phyloP scores from a whole-genome alignment of 2,797 vertebrate species.

The Squalus acanthias region DNA sequence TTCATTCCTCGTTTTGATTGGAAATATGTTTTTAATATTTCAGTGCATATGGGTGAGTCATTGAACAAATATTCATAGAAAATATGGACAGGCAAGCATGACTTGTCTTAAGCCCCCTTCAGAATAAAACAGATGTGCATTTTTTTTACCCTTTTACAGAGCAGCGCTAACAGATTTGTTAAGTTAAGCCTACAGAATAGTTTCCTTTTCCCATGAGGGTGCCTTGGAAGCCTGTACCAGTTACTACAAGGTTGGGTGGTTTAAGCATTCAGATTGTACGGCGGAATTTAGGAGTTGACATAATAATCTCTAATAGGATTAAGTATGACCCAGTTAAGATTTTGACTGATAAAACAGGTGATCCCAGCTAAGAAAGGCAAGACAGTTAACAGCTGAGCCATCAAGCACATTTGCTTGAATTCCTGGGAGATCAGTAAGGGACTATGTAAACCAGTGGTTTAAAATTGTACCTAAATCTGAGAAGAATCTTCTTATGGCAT shows the following conservation, averaged over 20 bases:
- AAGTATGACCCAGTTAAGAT: slow-evolving; percentile 32
- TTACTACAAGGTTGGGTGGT: slow-evolving; percentile 16
- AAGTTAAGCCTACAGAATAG: slow-evolving; percentile 26
- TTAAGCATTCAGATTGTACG: slow-evolving; percentile 22
- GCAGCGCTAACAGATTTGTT: slow-evolving; percentile 15
- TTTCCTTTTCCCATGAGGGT: background rate
- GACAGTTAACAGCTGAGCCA: slow-evolving; percentile 5
- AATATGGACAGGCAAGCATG: background rate
- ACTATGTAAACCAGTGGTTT: background rate
- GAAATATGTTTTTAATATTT: background rate
- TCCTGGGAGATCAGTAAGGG: background rate
- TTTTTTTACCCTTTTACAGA: background rate
- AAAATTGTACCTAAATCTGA: background rate
- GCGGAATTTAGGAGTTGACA: slow-evolving; percentile 1
- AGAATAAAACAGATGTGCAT: slow-evolving; percentile 27
- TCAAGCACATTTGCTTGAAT: background rate
- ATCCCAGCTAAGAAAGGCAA: background rate
- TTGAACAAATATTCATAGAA: background rate
- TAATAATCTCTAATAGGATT: slow-evolving; percentile 33
- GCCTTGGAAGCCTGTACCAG: slow-evolving; percentile 2
- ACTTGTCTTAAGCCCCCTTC: background rate
- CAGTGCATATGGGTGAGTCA: background rate
- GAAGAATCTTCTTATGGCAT: background rate
- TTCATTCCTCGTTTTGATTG: background rate
- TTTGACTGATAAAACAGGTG: slow-evolving; percentile 31